Evolutionary conservation across 2,113 vertebrate genomes (phyloP).

Genomic region (Ondatra zibethicus): DNA sequence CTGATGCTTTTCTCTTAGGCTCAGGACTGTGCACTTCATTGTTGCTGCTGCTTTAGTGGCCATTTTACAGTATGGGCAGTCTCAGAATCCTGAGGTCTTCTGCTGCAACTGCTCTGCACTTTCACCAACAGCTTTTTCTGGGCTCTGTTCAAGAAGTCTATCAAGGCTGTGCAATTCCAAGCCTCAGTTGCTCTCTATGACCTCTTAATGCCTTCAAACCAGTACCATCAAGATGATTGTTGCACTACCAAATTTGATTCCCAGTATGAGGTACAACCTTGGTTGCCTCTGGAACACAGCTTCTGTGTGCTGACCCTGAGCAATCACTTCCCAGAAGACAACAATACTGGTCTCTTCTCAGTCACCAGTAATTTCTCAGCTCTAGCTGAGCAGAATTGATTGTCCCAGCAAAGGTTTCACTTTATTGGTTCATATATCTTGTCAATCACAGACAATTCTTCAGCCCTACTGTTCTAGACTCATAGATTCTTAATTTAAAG

Average conservation of each 20-base stretch:
- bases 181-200: not conserved
- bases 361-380: too few species aligned
- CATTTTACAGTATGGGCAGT: not conserved
- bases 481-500: not conserved
- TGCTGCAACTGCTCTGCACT: not conserved
- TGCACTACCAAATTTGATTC: not conserved
- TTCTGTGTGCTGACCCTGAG: not conserved
- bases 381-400: not conserved
- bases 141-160: not conserved
- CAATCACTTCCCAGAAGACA: not conserved
- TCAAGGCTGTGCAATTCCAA: too few species aligned
- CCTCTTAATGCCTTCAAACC: not conserved
- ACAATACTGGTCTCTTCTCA: not conserved
- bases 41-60: not conserved
- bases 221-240: too few species aligned
- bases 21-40: not conserved
- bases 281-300: not conserved
- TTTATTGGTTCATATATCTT: not conserved
- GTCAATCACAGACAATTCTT: not conserved
- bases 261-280: not conserved
- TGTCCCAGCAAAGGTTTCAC: too few species aligned
- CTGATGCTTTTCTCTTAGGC: not conserved
- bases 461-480: not conserved
- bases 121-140: not conserved
- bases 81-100: not conserved